Evolutionary conservation across 1,140 invertebrate species (phyloP).

Genomic region (Platyscapa corneri): DNA sequence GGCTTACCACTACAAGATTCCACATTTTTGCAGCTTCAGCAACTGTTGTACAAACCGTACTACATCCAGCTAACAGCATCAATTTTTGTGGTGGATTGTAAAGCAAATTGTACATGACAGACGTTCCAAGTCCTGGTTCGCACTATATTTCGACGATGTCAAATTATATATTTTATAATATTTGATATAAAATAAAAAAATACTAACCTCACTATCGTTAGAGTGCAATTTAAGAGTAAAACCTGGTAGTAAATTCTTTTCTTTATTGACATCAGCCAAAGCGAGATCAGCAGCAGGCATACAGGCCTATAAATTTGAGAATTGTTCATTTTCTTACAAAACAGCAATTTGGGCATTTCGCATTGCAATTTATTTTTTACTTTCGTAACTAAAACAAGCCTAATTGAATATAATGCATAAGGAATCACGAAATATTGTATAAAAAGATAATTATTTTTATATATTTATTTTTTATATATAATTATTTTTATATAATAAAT

Average conservation of each 20-base stretch:
- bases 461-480: too few relatives aligned
- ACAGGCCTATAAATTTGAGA: conserved; percentile 78
- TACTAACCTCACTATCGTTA: conserved; percentile 95
- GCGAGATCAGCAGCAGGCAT: conserved; percentile 96
- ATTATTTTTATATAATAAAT: too few relatives aligned
- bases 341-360: too few relatives aligned
- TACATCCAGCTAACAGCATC: conserved; percentile 96
- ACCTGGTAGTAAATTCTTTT: conserved; percentile 91
- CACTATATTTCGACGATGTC: conserved; percentile 80
- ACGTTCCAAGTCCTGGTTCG: conserved; percentile 96
- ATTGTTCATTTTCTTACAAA: too few relatives aligned
- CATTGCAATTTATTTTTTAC: too few relatives aligned
- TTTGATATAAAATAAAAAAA: neutral
- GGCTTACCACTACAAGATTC: conserved; percentile 98
- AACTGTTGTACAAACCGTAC: conserved; percentile 99
- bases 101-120: conserved; percentile 98
- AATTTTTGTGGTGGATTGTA: conserved; percentile 97
- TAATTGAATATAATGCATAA: too few relatives aligned
- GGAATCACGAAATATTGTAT: too few relatives aligned
- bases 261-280: conserved; percentile 95
- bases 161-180: neutral
- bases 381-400: too few relatives aligned
- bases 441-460: too few relatives aligned
- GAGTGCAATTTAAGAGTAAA: conserved; percentile 94
- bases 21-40: conserved; percentile 99